Base-by-base conservation (phyloP, 2,888 invertebrate species). In the Pandemis cinnamomeana region DNA sequence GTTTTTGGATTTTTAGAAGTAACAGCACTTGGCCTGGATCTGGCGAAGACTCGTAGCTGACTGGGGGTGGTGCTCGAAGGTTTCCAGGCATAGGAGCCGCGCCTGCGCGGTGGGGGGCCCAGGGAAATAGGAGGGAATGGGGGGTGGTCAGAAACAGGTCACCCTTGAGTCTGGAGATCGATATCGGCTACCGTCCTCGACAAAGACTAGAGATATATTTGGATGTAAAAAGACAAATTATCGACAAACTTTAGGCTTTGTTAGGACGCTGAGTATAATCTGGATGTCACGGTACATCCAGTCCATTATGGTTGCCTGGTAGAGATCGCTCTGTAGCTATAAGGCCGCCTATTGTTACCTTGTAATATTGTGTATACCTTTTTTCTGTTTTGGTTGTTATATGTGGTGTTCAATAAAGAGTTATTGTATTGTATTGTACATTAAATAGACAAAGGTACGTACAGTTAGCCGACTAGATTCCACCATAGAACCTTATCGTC, bases 31-130 rank as follows among this genome's bases (percentile, higher is more conserved):
- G 78, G 75, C 75, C 80, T 73, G 74, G 48, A 64, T 78, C 73
- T 80, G 79, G 81, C 79, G 80, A 75, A 75, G 76, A 82, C 82
- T 85, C 82, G 79, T 81, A 81, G 77, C 67, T 77, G 84, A 91
- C 90, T 91, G 90, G 79, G 80, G 13, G 3, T 13, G 8, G 6
- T 5, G 55, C 78, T 75, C 77, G 76, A 70, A 62, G 82, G 78
- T 71, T 81, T 81, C 77, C 84, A 83, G 87, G 82, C 82, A 75
- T 71, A 75, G 78, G 55, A 64, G 77, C 62, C 75, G 85, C 90
- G 92, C 91, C 86, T 83, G 92, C 93, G 92, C 82, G 36, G 10
- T 0, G n/a, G 91, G 91, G 91, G 91, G 89, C 90, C 86, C 85
- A 80, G 85, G 84, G 85, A 10, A 58, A 58, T 11, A 48, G 8